Base-by-base conservation (phyloP, 2,113 vertebrate species). In the Microtus pennsylvanicus region DNA sequence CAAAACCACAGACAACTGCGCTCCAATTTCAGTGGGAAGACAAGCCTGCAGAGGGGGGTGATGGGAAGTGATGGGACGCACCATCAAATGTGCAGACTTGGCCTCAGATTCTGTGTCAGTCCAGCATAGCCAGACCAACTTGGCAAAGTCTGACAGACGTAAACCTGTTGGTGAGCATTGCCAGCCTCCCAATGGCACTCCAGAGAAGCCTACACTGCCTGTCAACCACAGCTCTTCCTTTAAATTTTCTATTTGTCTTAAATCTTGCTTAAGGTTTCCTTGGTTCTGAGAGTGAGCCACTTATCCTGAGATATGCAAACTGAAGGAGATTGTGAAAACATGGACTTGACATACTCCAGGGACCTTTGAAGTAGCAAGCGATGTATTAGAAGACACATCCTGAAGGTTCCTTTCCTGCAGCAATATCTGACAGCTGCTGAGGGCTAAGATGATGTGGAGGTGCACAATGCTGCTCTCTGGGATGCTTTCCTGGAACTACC, bases 401-500 rank as follows among this genome's bases (percentile, higher is more conserved):
- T 99, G 99, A 30, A 99, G 99, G 97, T 99, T 99, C 97, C 99
- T 96, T 0, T 99, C 99, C 94, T 99, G 99, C 0, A 99, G 99
- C 35, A 99, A 98, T 94, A 99, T 98, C 95, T 99, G 99, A 85
- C 99, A 99, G 96, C 99, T 99, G 97, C 98, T 99, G 94, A 99
- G 98, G 45, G 99, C 99, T 0, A 99, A 99, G 96, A 99, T 98
- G 67, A 99, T 99, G 95, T 98, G 99, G 0, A 99, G 99, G 96
- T 99, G 99, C 63, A 99, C 98, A 0, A 98, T 98, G 96, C 99
- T 99, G 98, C 99, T 99, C 96, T 99, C 98, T 99, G 98, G 96
- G 99, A 99, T 92, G 99, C 96, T 98, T 98, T 98, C n/a, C 99
- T 99, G 94, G 99, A 99, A 98, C 99, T 99, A 75, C 99, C 99